Evolutionary conservation across 2,113 vertebrate genomes (phyloP).

Genomic region (Brachirus orientalis): DNA sequence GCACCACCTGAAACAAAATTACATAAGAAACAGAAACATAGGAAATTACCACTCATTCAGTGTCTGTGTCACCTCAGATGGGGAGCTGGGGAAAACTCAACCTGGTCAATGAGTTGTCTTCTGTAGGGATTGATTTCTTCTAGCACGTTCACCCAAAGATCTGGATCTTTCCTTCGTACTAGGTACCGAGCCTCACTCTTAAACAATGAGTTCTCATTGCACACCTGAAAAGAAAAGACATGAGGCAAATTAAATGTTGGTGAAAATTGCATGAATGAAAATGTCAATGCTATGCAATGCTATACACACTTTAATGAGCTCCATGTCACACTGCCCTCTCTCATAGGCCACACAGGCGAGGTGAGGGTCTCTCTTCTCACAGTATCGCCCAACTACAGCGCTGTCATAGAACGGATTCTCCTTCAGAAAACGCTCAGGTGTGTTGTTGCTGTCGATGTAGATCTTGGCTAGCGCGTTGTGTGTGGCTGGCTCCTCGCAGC

Average conservation of each 20-base stretch:
- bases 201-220: conserved; percentile 94
- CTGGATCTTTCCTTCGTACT: conserved; percentile 90
- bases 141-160: conserved; percentile 91
- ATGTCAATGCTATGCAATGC: neutral
- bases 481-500: conserved; percentile 91
- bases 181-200: conserved; percentile 93
- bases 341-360: conserved; percentile 92
- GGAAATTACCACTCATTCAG: neutral
- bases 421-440: conserved; percentile 89
- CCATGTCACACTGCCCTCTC: conserved; percentile 90
- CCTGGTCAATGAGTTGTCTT: conserved; percentile 92
- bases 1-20: conserved; percentile 85
- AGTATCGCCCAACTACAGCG: conserved; percentile 88
- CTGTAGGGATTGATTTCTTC: conserved; percentile 89
- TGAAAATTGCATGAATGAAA: neutral
- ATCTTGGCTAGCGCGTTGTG: conserved; percentile 94
- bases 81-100: conserved; percentile 35
- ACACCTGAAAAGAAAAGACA: conserved; percentile 81
- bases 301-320: conserved; percentile 89
- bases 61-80: neutral
- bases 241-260: neutral
- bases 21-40: neutral
- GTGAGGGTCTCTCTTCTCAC: conserved; percentile 93
- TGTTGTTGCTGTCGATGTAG: conserved; percentile 94
- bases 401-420: conserved; percentile 93